Percentiles rank a stretch among this genome's conserved stretches.
These are phyloP conservation scores for Dioctria linearis DNA, from an alignment of 2,888 invertebrate genomes.

Conservation along the genomic window DNA sequence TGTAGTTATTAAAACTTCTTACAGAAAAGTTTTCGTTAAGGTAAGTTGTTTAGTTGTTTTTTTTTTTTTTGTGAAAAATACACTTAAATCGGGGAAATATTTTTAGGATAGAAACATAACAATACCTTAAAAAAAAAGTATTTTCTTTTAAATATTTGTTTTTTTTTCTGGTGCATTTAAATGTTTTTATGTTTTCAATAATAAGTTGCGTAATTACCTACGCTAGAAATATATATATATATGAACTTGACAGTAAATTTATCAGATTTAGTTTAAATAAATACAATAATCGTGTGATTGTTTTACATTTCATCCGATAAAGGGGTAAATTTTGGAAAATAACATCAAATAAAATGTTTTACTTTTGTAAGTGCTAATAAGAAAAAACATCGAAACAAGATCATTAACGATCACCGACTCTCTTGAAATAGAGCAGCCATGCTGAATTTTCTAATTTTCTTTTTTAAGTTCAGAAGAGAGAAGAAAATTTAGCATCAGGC, in stretches of 20 bases:
- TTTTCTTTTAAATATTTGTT: not conserved
- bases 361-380: too few relatives aligned
- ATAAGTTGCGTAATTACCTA: conserved; percentile 43
- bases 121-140: not conserved
- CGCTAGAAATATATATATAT: too few relatives aligned
- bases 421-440: conserved; percentile 18
- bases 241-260: too few relatives aligned
- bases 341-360: too few relatives aligned
- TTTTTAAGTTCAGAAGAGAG: not conserved
- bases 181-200: conserved; percentile 28
- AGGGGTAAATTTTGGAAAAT: too few relatives aligned
- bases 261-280: too few relatives aligned
- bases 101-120: conserved; percentile 7
- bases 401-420: not conserved
- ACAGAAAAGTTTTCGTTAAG: conserved; percentile 11
- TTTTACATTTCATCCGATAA: too few relatives aligned
- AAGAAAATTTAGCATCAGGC: not conserved
- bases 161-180: not conserved
- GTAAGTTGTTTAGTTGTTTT: conserved; percentile 27
- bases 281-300: too few relatives aligned
- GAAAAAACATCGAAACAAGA: conserved; percentile 45
- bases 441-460: conserved; percentile 41
- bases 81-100: not conserved
- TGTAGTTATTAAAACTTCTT: not conserved
- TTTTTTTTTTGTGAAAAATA: conserved; percentile 35